Conservation (phyloP, 2,797 vertebrate genomes). For the Spinibarbus caldwelli region DNA sequence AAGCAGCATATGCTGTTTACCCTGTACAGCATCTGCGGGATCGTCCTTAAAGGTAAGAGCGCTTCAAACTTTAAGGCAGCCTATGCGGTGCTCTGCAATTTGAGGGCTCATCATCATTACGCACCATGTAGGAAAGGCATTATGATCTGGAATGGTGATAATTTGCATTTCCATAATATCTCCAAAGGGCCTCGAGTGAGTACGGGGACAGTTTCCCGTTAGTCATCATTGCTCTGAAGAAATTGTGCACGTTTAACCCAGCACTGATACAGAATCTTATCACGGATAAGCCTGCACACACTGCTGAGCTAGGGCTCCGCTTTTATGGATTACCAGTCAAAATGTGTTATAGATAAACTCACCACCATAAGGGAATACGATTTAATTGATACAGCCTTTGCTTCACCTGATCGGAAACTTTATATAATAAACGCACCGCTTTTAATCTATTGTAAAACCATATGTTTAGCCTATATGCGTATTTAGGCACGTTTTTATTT, state of each 20-base stretch:
- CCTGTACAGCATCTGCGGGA: constrained; percentile 69
- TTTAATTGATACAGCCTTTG: background rate
- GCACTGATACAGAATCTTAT: constrained; percentile 33
- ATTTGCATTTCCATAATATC: constrained; percentile 13
- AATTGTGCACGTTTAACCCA: constrained; percentile 27
- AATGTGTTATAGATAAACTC: constrained; percentile 38
- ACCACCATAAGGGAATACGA: background rate
- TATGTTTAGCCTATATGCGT: background rate
- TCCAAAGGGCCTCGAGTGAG: constrained; percentile 17
- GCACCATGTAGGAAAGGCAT: background rate
- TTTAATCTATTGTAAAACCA: background rate
- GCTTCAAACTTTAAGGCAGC: constrained; percentile 47
- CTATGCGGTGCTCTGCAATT: constrained; percentile 8
- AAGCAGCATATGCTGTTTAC: constrained; percentile 65
- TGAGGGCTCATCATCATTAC: constrained; percentile 19
- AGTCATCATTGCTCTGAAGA: constrained; percentile 27
- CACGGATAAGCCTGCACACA: constrained; percentile 36
- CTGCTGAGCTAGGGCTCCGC: constrained; percentile 24
- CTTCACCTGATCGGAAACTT: constrained; percentile 17
- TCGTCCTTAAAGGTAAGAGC: constrained; percentile 66
- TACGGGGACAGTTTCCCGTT: background rate
- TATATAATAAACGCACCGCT: background rate
- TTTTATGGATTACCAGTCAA: constrained; percentile 39
- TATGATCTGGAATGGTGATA: constrained; percentile 42
- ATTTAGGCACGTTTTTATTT: background rate